These are phyloP conservation scores for Drosophila miranda DNA, from an alignment of 1,140 invertebrate genomes.

Conservation along the genomic window DNA sequence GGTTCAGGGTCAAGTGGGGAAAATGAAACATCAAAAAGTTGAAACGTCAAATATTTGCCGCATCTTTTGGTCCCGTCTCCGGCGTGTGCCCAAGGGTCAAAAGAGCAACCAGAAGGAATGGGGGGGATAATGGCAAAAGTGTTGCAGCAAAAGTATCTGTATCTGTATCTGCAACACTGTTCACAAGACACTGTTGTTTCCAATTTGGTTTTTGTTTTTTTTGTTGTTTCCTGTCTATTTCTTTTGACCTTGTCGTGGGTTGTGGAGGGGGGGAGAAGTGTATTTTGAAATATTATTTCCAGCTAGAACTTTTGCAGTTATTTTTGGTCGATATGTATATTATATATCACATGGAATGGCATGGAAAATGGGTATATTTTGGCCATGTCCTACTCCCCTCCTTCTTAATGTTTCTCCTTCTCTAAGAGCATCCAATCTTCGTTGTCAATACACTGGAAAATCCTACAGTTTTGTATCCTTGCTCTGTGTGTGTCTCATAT, in stretches of 20 bases:
- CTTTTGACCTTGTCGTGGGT: not conserved
- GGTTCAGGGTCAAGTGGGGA: conserved; percentile 1
- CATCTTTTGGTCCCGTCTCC: not conserved
- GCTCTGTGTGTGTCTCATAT: conserved; percentile 24
- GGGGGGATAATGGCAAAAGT: not conserved
- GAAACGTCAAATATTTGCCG: not conserved
- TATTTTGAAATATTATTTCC: not conserved
- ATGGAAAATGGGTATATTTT: too few relatives aligned
- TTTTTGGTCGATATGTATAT: too few relatives aligned
- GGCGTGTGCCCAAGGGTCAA: conserved; percentile 1
- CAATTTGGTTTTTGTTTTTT: not conserved
- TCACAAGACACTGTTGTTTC: not conserved
- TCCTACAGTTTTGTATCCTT: not conserved
- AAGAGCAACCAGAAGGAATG: not conserved
- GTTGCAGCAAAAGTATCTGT: not conserved
- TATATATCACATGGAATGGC: too few relatives aligned
- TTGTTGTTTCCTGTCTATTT: too few relatives aligned
- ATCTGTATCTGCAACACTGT: conserved; percentile 8
- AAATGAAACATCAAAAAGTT: not conserved
- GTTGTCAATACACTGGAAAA: not conserved
- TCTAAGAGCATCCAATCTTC: not conserved
- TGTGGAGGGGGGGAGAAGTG: not conserved
- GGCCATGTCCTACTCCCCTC: too few relatives aligned
- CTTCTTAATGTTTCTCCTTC: not conserved
- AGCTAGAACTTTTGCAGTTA: not conserved